phyloP scores from a whole-genome alignment of 1,140 invertebrate species.

The Steinernema khuongi region DNA sequence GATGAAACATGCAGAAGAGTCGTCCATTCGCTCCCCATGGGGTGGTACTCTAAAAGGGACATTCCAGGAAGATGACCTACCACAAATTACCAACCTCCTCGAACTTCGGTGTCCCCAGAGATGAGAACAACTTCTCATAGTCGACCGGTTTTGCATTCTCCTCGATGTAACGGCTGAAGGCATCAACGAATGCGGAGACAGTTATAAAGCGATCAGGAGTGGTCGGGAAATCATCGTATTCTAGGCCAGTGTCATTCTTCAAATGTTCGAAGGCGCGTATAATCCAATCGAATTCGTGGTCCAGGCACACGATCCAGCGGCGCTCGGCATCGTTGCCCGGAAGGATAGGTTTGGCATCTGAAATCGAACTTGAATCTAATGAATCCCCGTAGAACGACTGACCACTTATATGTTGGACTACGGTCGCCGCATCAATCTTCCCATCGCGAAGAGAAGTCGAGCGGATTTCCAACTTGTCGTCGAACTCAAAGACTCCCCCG shows the following conservation, averaged over 20 bases:
- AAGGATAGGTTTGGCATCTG: slow-evolving; percentile 19
- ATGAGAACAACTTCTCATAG: slow-evolving; percentile 11
- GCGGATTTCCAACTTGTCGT: neutral
- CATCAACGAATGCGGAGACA: slow-evolving; percentile 32
- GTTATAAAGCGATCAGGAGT: slow-evolving; percentile 25
- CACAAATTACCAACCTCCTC: slow-evolving; percentile 13
- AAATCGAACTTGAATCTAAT: slow-evolving; percentile 21
- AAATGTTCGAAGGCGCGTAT: slow-evolving; percentile 25
- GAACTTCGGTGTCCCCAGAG: slow-evolving; percentile 15
- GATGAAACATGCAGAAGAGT: slow-evolving; percentile 40
- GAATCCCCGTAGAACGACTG: slow-evolving; percentile 16
- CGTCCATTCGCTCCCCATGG: slow-evolving; percentile 26
- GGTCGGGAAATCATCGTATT: slow-evolving; percentile 31
- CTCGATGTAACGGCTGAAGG: slow-evolving; percentile 5
- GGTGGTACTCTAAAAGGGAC: slow-evolving; percentile 13
- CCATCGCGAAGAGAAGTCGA: neutral
- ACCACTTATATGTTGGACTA: slow-evolving; percentile 14
- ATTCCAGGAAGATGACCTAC: neutral
- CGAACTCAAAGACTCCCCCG: slow-evolving; percentile 10
- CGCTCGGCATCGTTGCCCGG: slow-evolving; percentile 18
- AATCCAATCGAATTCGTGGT: slow-evolving; percentile 31
- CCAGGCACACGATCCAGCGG: slow-evolving; percentile 30
- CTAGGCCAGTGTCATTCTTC: slow-evolving; percentile 16
- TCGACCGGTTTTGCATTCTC: slow-evolving; percentile 17
- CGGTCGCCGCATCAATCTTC: slow-evolving; percentile 18